Percentiles rank a stretch among this genome's conserved stretches.
These are phyloP conservation scores for Tragelaphus strepsiceros DNA, from an alignment of 2,113 vertebrate genomes.

Conservation along the genomic window DNA sequence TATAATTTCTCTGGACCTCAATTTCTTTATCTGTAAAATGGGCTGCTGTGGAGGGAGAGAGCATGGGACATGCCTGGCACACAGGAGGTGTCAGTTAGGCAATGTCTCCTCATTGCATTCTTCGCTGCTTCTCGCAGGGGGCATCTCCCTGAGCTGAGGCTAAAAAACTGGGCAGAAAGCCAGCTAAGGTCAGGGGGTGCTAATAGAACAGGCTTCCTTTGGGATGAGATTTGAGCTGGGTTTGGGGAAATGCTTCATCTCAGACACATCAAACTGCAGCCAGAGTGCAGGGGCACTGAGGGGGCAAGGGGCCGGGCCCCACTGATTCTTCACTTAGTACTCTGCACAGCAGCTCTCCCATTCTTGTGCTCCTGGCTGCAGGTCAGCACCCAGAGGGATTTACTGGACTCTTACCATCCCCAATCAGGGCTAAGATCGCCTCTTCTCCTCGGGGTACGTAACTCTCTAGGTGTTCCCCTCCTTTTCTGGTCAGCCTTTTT, in stretches of 20 bases:
- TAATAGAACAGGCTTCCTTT: not conserved
- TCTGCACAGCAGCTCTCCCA: not conserved
- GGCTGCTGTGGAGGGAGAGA: not conserved
- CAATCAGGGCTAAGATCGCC: not conserved
- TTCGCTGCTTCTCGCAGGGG: not conserved
- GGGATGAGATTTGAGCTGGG: not conserved
- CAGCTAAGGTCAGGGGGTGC: no score
- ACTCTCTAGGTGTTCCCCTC: not conserved
- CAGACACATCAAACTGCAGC: not conserved
- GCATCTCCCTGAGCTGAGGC: not conserved
- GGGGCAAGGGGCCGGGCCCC: not conserved
- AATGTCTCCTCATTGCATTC: not conserved
- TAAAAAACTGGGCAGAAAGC: not conserved
- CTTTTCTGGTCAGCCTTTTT: not conserved
- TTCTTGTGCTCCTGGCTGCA: not conserved
- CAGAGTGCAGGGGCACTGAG: not conserved
- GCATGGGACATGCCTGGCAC: not conserved
- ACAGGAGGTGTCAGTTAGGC: no score
- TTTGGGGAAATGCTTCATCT: not conserved
- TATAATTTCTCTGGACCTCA: not conserved
- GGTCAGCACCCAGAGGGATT: not conserved
- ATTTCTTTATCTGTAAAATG: slow-evolving; percentile 10
- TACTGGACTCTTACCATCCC: not conserved
- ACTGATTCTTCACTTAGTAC: not conserved
- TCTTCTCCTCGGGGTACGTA: not conserved